Conservation (phyloP, 1,140 invertebrate species). For the Rhysida immarginata region DNA sequence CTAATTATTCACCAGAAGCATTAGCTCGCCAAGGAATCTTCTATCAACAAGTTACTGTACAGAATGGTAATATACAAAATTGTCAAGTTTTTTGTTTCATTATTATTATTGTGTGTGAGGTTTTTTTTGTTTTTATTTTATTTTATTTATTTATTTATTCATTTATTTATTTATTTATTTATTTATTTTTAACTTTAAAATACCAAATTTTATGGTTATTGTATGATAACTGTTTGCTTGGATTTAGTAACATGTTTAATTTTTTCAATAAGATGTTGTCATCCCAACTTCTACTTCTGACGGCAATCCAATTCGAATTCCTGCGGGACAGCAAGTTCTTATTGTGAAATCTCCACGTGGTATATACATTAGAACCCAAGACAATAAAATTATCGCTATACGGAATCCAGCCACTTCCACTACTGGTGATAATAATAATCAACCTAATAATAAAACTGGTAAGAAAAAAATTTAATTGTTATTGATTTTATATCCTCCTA, state of each 20-base stretch:
- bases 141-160: no score
- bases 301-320: conserved; percentile 61
- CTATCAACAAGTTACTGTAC: conserved; percentile 77
- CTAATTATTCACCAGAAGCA: conserved; percentile 46
- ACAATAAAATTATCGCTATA: conserved; percentile 93
- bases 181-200: no score
- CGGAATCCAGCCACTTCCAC: conserved; percentile 33
- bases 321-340: conserved; percentile 82
- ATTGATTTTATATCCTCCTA: neutral
- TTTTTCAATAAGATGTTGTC: conserved; percentile 85
- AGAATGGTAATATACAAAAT: neutral
- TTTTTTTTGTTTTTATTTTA: no score
- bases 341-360: conserved; percentile 87
- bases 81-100: no score
- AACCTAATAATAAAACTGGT: no score
- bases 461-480: neutral
- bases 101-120: no score
- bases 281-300: conserved; percentile 72
- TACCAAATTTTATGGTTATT: no score
- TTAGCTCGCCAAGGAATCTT: conserved; percentile 84
- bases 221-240: no score
- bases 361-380: conserved; percentile 86
- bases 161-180: no score
- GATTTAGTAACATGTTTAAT: no score
- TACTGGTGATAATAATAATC: neutral